phyloP scores from a whole-genome alignment of 2,113 vertebrate species.

The Thunnus thynnus region DNA sequence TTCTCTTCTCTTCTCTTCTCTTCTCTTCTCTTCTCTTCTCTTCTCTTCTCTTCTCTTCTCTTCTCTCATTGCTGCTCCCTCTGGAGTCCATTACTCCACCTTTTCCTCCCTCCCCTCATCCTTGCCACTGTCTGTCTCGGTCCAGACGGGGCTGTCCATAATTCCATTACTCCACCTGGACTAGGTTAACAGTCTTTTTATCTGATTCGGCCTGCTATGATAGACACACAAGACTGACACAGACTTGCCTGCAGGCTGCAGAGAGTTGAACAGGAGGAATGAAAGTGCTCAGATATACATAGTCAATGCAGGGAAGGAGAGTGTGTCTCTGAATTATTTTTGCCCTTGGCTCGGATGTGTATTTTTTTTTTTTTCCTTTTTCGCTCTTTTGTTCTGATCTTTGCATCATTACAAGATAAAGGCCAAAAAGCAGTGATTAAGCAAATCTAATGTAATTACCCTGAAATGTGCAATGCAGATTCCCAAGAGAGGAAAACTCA shows the following conservation, averaged over 20 bases:
- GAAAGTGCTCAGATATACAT: conserved; percentile 68
- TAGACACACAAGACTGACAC: conserved; percentile 62
- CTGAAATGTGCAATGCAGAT: conserved; percentile 60
- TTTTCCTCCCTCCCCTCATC: conserved; percentile 47
- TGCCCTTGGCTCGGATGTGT: conserved; percentile 58
- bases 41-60: conserved; percentile 13
- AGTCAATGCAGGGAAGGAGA: conserved; percentile 52
- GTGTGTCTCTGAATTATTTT: conserved; percentile 35
- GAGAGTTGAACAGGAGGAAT: conserved; percentile 42
- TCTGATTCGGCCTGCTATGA: conserved; percentile 70
- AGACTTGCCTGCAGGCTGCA: conserved; percentile 67
- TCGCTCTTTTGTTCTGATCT: conserved; percentile 54
- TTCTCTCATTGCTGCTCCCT: conserved; percentile 34
- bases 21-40: background rate
- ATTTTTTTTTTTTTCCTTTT: conserved; percentile 10
- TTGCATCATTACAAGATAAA: conserved; percentile 67
- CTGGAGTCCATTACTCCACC: conserved; percentile 76
- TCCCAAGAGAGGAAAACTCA: conserved; percentile 52
- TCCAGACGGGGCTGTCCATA: conserved; percentile 73
- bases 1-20: conserved; percentile 5
- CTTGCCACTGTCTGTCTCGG: conserved; percentile 61
- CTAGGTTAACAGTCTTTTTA: conserved; percentile 78
- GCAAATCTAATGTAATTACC: conserved; percentile 72
- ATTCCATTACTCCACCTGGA: conserved; percentile 81
- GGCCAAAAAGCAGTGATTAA: conserved; percentile 67